Conservation (phyloP, 2,113 vertebrate species). For the Rhynchomys soricoides region DNA sequence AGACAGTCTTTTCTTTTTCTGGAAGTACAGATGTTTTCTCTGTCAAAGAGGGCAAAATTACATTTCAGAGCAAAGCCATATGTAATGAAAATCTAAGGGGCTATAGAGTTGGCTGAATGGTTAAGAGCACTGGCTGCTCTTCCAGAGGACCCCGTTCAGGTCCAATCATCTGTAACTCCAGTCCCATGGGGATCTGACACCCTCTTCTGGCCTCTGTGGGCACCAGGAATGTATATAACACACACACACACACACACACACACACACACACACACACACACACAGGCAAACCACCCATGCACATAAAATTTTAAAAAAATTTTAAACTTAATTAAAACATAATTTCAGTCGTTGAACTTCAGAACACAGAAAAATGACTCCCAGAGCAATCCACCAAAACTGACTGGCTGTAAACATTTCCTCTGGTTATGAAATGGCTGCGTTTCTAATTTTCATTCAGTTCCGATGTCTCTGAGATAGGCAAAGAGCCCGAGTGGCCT, state of each 20-base stretch:
- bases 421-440: constrained; percentile 23
- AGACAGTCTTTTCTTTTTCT: constrained; percentile 41
- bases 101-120: neutral
- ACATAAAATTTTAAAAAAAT: neutral
- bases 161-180: neutral
- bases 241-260: neutral
- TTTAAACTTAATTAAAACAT: constrained; percentile 34
- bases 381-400: neutral
- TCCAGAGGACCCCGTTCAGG: neutral
- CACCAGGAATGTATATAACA: neutral
- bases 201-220: neutral
- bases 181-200: neutral
- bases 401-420: neutral
- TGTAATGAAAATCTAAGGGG: neutral
- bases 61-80: constrained; percentile 34
- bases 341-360: constrained; percentile 45
- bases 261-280: neutral
- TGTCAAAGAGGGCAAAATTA: constrained; percentile 45
- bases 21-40: constrained; percentile 56
- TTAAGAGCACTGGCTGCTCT: neutral
- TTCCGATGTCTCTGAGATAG: constrained; percentile 51
- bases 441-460: constrained; percentile 45
- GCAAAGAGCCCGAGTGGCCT: neutral
- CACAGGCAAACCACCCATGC: neutral
- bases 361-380: constrained; percentile 37